Evolutionary conservation across 92 coral and sea anemone species (phyloP).

Genomic region (Phenganax stokvisi): DNA sequence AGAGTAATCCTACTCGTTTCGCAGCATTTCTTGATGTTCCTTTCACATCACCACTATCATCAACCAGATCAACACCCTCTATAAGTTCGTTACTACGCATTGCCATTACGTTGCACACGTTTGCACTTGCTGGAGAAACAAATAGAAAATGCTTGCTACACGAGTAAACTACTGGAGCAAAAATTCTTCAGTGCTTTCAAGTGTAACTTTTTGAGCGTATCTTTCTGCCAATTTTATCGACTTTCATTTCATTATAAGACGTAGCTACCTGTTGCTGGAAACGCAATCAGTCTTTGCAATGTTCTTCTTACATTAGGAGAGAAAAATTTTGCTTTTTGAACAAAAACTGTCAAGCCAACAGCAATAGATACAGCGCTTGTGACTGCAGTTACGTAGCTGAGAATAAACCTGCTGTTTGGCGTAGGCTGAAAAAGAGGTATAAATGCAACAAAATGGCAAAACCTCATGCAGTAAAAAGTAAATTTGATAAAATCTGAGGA

Average conservation of each 20-base stretch:
- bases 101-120: slow-evolving; percentile 77
- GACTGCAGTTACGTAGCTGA: slow-evolving; percentile 89
- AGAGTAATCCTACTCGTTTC: slow-evolving; percentile 47
- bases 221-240: neutral
- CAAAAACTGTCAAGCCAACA: slow-evolving; percentile 79
- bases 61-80: slow-evolving; percentile 89
- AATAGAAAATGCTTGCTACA: neutral
- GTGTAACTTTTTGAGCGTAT: too few species aligned
- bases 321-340: slow-evolving; percentile 65
- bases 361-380: slow-evolving; percentile 94
- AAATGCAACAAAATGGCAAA: neutral
- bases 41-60: slow-evolving; percentile 58
- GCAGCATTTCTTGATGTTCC: slow-evolving; percentile 94
- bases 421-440: slow-evolving; percentile 56
- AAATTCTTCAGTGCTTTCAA: neutral
- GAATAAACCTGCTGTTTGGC: slow-evolving; percentile 72
- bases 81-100: slow-evolving; percentile 93
- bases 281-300: slow-evolving; percentile 84
- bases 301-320: slow-evolving; percentile 61
- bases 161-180: neutral
- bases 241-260: neutral
- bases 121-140: slow-evolving; percentile 70
- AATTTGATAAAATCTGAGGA: neutral
- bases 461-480: neutral
- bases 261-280: slow-evolving; percentile 82